Conservation (phyloP, 2,797 vertebrate species). For the Tadarida brasiliensis region DNA sequence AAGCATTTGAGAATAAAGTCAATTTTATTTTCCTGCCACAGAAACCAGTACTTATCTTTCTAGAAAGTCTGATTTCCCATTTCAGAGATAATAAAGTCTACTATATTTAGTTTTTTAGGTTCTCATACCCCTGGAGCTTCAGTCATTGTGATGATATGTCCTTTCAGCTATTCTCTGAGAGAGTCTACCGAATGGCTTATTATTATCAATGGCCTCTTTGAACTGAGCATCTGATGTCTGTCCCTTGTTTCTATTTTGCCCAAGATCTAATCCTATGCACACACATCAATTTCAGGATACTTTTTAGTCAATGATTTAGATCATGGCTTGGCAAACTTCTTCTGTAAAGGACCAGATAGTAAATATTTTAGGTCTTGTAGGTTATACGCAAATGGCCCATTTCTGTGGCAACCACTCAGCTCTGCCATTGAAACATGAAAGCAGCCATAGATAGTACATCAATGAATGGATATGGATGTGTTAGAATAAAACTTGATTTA, state of each 20-base stretch:
- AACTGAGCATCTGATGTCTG: background rate
- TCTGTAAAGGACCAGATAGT: background rate
- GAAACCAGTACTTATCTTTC: conserved; percentile 18
- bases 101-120: conserved; percentile 49
- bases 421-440: conserved; percentile 24
- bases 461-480: background rate
- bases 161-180: conserved; percentile 32
- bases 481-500: conserved; percentile 35
- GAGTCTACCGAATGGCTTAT: background rate
- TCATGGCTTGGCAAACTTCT: conserved; percentile 27
- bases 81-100: conserved; percentile 34
- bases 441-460: background rate
- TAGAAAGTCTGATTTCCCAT: conserved; percentile 17
- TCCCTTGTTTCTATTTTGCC: conserved; percentile 27
- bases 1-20: background rate
- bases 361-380: conserved; percentile 4
- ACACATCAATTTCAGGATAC: background rate
- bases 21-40: conserved; percentile 27
- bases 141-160: conserved; percentile 15
- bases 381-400: background rate
- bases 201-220: conserved; percentile 16
- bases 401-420: background rate
- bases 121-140: background rate
- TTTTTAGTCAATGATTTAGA: background rate
- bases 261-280: background rate